A percentile compares a stretch with the other conserved stretches of the same genome.
Conservation (phyloP, 2,888 invertebrate genomes). For the Ichneumoninae sp. region DNA sequence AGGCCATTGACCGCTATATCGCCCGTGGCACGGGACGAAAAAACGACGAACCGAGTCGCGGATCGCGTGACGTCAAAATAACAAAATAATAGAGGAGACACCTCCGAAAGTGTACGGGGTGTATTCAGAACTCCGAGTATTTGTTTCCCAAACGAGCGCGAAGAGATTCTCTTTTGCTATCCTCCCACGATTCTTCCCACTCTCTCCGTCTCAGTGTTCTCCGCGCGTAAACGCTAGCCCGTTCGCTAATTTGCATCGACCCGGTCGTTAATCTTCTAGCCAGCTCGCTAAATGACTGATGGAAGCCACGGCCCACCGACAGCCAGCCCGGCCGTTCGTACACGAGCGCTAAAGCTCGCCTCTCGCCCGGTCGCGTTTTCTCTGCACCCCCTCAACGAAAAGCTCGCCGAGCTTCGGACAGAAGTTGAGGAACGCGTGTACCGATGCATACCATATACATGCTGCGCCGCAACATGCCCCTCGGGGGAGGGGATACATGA, state of each 20-base stretch:
- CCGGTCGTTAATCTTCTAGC: slow-evolving; percentile 75
- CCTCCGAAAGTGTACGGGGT: not conserved
- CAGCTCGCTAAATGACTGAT: slow-evolving; percentile 75
- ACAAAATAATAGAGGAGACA: slow-evolving; percentile 26
- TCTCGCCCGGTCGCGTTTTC: slow-evolving; percentile 22
- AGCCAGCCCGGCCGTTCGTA: slow-evolving; percentile 50
- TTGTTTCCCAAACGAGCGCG: slow-evolving; percentile 16
- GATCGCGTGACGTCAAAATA: slow-evolving; percentile 20
- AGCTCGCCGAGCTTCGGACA: slow-evolving; percentile 35
- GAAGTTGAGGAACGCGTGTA: slow-evolving; percentile 48
- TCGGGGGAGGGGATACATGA: slow-evolving; percentile 31
- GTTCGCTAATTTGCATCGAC: slow-evolving; percentile 73
- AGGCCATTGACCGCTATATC: not conserved
- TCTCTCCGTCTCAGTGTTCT: slow-evolving; percentile 30
- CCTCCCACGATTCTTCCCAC: not conserved
- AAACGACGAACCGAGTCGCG: not conserved
- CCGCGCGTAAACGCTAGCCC: slow-evolving; percentile 47
- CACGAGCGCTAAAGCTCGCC: slow-evolving; percentile 30
- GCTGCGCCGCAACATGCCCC: slow-evolving; percentile 28
- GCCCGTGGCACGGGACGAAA: slow-evolving; percentile 1
- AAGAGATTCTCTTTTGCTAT: not conserved
- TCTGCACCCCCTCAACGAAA: slow-evolving; percentile 9
- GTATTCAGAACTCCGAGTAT: not conserved
- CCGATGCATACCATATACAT: slow-evolving; percentile 39
- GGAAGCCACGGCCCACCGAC: slow-evolving; percentile 66